Evolutionary conservation across 2,888 invertebrate species (phyloP).

Genomic region (Scaptomyza parva): DNA sequence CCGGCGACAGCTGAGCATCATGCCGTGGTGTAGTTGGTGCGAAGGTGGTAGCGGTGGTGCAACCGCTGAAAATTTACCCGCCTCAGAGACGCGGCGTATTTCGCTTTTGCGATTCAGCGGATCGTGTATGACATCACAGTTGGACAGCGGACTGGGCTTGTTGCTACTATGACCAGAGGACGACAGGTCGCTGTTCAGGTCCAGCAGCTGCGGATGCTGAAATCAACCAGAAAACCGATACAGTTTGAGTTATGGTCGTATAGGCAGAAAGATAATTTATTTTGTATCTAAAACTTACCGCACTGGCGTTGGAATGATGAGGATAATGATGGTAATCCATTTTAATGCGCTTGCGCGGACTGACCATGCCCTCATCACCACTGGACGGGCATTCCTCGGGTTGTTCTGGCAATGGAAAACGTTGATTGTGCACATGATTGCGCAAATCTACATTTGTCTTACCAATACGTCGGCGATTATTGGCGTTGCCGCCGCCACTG

Average conservation of each 20-base stretch:
- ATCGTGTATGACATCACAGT: constrained; percentile 85
- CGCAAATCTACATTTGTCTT: constrained; percentile 86
- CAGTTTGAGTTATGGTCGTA: background rate
- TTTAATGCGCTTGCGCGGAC: constrained; percentile 89
- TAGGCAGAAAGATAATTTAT: too few species aligned
- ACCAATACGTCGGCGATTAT: constrained; percentile 84
- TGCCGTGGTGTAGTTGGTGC: constrained; percentile 56
- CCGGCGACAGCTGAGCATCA: constrained; percentile 84
- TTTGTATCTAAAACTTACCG: constrained; percentile 71
- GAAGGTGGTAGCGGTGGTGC: constrained; percentile 62
- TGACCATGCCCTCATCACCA: constrained; percentile 88
- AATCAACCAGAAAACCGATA: background rate
- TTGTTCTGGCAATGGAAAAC: constrained; percentile 89
- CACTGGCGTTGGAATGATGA: constrained; percentile 83
- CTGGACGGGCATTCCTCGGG: constrained; percentile 90
- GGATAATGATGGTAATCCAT: constrained; percentile 86
- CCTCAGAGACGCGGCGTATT: constrained; percentile 86
- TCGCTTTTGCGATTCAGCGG: constrained; percentile 84
- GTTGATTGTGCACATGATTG: constrained; percentile 88
- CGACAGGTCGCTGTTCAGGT: constrained; percentile 44
- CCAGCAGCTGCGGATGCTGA: constrained; percentile 64
- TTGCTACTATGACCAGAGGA: constrained; percentile 54
- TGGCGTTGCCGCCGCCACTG: constrained; percentile 18
- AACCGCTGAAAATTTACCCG: constrained; percentile 65
- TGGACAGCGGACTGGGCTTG: constrained; percentile 79